These are phyloP conservation scores for Ichneumoninae sp. DNA, from an alignment of 2,888 invertebrate genomes.

Conservation along the genomic window DNA sequence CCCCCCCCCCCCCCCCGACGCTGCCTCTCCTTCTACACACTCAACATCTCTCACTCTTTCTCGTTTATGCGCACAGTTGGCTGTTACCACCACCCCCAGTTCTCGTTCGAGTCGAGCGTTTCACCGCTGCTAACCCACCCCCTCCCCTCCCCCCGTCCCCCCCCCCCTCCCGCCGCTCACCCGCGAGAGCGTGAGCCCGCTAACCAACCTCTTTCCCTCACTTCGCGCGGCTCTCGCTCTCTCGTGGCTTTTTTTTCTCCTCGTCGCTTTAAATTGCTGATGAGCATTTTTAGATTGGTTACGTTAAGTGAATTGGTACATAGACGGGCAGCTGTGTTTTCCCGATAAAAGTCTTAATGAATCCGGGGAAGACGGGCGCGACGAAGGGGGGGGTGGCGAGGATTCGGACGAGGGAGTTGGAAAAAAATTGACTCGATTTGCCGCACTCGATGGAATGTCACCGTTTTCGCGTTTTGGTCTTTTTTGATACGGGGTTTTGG, in stretches of 20 bases:
- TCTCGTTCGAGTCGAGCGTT: conserved; percentile 53
- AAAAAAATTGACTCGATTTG: conserved; percentile 63
- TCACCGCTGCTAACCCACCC: conserved; percentile 64
- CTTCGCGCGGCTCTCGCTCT: conserved; percentile 70
- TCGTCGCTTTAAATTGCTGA: conserved; percentile 84
- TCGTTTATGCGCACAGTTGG: conserved; percentile 29
- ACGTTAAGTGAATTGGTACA: conserved; percentile 84
- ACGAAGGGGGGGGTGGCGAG: conserved; percentile 7
- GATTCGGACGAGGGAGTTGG: conserved; percentile 11
- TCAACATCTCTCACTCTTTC: too few species aligned
- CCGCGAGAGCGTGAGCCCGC: conserved; percentile 13
- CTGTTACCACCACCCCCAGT: conserved; percentile 44
- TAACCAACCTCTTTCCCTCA: conserved; percentile 42
- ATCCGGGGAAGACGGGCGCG: conserved; percentile 60
- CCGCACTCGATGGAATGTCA: conserved; percentile 41
- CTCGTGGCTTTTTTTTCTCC: conserved; percentile 53
- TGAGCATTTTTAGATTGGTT: conserved; percentile 84
- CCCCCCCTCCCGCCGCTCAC: too few species aligned
- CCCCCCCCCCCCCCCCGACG: too few species aligned
- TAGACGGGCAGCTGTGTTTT: conserved; percentile 81
- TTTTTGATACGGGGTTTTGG: not conserved
- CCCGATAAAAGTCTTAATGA: conserved; percentile 80
- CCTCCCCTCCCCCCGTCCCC: not conserved
- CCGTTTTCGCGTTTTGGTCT: not conserved
- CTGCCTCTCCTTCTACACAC: too few species aligned